Evolutionary conservation across 1,140 invertebrate genomes (phyloP), one percentile per base, ranked within the genome.

Genomic region (Dinoponera quadriceps): DNA sequence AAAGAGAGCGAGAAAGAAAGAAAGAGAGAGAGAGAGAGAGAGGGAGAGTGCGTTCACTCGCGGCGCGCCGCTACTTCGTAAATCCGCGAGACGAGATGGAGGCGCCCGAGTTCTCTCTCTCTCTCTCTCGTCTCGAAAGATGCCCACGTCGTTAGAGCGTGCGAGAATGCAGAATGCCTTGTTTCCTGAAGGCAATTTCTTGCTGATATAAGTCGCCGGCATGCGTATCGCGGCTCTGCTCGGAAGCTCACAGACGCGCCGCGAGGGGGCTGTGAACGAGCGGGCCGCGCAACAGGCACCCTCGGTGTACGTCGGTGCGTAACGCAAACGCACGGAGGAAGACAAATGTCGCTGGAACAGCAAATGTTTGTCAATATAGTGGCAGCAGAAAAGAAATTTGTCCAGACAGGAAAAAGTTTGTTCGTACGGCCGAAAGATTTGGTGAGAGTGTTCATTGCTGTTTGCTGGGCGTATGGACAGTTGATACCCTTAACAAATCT

Each of bases 181-280:
- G 87, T 88, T 88, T 78, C 82, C 86, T 60, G 57, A 73, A 88
- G 87, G 87, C 86, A 88, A 88, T 88, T 84, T 88, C 78, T 84
- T 74, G 83, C 73, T 84, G 81, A 87, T 87, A 87, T 87, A 85
- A 86, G 85, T 82, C 72, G 84, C 57, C 51, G 72, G 84, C 62
- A 51, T 83, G 77, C 62, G 73, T 57, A 71, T 77, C 60, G 60
- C 74, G n/a, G 73, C 73, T 51, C 60, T 66, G 60, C 25, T 77
- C 49, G 48, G 60, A 33, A 54, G 60, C 63, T 54, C 33, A 25
- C 16, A 22, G 44, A 63, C 29, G 62, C 29, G 29, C 16, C 25
- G 16, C 27, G 63, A 77, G n/a, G 25, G 11, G 20, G 25, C 57
- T 16, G 73, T 48, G 49, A 54, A 66, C n/a, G 62, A 77, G 38